These are phyloP conservation scores for Tetramorium alpestre DNA, from an alignment of 1,140 invertebrate species.

Conservation along the genomic window DNA sequence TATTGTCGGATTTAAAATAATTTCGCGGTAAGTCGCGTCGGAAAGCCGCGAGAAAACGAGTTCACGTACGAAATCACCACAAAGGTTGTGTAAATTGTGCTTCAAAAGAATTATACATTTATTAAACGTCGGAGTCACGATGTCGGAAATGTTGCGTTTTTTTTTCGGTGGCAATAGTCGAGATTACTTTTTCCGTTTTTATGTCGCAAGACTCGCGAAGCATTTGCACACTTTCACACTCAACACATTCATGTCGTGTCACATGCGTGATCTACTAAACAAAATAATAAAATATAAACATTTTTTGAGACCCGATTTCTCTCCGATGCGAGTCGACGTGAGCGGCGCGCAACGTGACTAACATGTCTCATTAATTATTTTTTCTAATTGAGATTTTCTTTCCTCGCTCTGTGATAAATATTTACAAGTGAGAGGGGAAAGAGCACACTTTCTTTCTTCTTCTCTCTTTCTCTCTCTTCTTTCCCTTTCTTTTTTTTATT, in stretches of 20 bases:
- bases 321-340: background rate
- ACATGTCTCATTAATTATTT: conserved; percentile 51
- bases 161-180: conserved; percentile 4
- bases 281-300: background rate
- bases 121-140: background rate
- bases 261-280: background rate
- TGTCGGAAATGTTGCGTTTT: background rate
- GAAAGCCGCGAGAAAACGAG: conserved; percentile 7
- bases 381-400: conserved; percentile 45
- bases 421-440: background rate
- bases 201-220: background rate
- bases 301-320: background rate
- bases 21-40: conserved; percentile 15
- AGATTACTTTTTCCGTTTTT: background rate
- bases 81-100: background rate
- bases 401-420: conserved; percentile 31
- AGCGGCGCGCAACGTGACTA: background rate
- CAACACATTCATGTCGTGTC: no score
- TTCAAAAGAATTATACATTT: conserved; percentile 22
- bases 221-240: background rate
- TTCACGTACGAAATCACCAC: background rate
- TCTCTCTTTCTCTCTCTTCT: background rate
- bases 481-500: background rate
- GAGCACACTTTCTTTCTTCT: background rate
- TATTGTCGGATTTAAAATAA: conserved; percentile 40